These are phyloP conservation scores for Diploptera punctata DNA, from an alignment of 2,888 invertebrate species.

Conservation along the genomic window DNA sequence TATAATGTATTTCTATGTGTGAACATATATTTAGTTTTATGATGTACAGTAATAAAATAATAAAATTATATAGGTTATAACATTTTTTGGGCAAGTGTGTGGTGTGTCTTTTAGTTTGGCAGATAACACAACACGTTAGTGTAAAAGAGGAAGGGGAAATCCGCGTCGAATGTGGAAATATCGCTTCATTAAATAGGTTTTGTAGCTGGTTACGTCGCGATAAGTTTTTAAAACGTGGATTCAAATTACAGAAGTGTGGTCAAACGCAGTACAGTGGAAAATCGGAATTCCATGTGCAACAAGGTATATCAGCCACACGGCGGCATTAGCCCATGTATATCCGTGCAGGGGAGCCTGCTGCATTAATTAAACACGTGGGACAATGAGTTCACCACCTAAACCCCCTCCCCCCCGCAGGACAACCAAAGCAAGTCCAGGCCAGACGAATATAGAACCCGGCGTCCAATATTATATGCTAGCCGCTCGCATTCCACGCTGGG, in stretches of 20 bases:
- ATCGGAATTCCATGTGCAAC: constrained; percentile 21
- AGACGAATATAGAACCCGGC: constrained; percentile 42
- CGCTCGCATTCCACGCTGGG: constrained; percentile 39
- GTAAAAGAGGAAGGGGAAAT: too few species aligned
- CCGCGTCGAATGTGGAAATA: not conserved
- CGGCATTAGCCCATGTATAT: constrained; percentile 16
- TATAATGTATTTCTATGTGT: too few species aligned
- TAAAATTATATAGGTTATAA: too few species aligned
- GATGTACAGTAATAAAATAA: too few species aligned
- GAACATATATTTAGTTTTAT: too few species aligned
- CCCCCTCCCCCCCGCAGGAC: not conserved
- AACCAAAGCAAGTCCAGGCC: not conserved
- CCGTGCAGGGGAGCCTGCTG: constrained; percentile 25
- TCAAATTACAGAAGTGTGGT: constrained; percentile 11
- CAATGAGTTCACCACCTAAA: constrained; percentile 31
- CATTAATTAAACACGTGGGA: constrained; percentile 41
- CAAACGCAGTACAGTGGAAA: constrained; percentile 19
- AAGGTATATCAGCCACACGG: constrained; percentile 21
- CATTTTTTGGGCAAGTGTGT: too few species aligned
- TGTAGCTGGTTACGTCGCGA: not conserved
- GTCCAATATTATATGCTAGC: constrained; percentile 40
- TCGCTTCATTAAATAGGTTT: constrained; percentile 13
- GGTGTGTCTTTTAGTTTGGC: too few species aligned
- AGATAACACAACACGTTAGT: too few species aligned
- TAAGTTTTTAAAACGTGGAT: constrained; percentile 18